Conservation (phyloP, 2,888 invertebrate species). For the Altica lythri region DNA sequence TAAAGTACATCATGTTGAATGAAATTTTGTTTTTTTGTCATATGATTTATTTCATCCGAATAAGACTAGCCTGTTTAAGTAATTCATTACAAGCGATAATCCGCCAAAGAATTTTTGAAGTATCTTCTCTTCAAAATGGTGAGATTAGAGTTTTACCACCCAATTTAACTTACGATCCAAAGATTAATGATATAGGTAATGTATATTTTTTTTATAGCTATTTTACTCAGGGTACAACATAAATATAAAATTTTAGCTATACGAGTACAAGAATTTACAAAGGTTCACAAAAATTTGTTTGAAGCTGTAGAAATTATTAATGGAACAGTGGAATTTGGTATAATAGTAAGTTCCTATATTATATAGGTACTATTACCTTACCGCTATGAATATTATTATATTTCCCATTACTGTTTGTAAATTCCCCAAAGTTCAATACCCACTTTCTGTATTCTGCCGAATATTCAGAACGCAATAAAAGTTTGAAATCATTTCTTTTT, state of each 20-base stretch:
- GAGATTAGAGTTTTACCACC: conserved; percentile 4
- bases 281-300: not conserved
- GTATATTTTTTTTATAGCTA: not conserved
- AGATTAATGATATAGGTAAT: conserved; percentile 8
- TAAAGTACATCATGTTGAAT: conserved; percentile 6
- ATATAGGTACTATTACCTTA: too few species aligned
- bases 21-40: conserved; percentile 10
- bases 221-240: too few species aligned
- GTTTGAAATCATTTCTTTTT: not conserved
- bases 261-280: not conserved
- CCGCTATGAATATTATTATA: too few species aligned
- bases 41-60: not conserved
- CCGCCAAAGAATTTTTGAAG: not conserved
- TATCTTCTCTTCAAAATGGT: not conserved
- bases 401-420: too few species aligned
- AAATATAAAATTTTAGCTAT: not conserved
- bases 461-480: not conserved
- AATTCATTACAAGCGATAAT: not conserved
- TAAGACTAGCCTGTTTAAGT: not conserved
- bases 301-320: not conserved
- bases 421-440: too few species aligned
- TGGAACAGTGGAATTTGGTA: conserved; percentile 1
- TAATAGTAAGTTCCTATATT: conserved; percentile 3
- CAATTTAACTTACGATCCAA: not conserved
- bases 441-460: too few species aligned